Percentiles rank a stretch among this genome's conserved stretches.
Evolutionary conservation across 2,797 vertebrate genomes (phyloP).

Genomic region (Neosilurus hyrtlii): DNA sequence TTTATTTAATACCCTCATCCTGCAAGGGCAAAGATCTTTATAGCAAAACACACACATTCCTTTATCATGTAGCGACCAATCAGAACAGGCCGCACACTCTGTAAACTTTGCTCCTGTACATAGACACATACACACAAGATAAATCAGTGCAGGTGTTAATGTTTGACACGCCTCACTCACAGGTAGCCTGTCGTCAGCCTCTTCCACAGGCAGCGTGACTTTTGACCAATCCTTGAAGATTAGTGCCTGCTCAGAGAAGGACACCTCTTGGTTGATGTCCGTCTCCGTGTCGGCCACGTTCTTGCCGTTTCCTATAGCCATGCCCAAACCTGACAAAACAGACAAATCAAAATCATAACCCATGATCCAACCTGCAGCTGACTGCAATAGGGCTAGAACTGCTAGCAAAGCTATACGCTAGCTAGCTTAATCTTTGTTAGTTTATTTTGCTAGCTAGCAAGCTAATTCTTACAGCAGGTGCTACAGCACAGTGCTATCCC

Average conservation of each 20-base stretch:
- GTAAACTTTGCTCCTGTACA: slow-evolving; percentile 41
- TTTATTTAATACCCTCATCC: slow-evolving; percentile 24
- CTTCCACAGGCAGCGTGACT: slow-evolving; percentile 63
- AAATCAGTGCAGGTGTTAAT: slow-evolving; percentile 51
- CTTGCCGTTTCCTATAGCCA: slow-evolving; percentile 47
- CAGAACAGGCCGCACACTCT: neutral
- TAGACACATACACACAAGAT: slow-evolving; percentile 6
- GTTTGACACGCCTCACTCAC: slow-evolving; percentile 72
- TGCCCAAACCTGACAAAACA: neutral
- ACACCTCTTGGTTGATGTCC: slow-evolving; percentile 87
- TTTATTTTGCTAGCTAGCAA: no score
- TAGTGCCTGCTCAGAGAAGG: slow-evolving; percentile 92
- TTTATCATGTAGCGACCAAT: slow-evolving; percentile 21
- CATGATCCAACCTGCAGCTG: neutral
- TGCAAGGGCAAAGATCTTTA: slow-evolving; percentile 32
- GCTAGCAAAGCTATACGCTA: neutral
- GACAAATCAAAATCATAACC: neutral
- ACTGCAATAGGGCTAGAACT: neutral
- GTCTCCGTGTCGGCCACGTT: slow-evolving; percentile 71
- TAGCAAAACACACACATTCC: slow-evolving; percentile 9
- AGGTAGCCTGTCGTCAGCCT: slow-evolving; percentile 78
- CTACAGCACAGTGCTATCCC: no score
- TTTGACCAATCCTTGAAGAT: slow-evolving; percentile 75
- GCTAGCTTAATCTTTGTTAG: no score
- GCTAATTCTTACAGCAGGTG: no score